phyloP scores from a whole-genome alignment of 2,888 invertebrate genomes.

The Hybos culiciformis region DNA sequence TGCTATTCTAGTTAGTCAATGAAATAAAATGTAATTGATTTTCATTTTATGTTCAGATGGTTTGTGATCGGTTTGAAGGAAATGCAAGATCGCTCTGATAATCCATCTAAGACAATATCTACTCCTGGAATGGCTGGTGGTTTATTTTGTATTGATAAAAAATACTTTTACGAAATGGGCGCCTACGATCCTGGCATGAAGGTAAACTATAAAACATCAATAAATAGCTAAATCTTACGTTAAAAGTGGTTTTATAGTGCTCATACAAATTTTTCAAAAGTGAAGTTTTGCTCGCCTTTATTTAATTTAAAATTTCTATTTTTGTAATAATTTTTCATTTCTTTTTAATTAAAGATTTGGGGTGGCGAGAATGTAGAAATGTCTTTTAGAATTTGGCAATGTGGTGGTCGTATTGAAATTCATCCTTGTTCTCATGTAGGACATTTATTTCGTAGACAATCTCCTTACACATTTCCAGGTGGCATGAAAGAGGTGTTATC shows the following conservation, averaged over 20 bases:
- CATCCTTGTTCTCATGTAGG: conserved; percentile 89
- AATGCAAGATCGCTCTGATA: conserved; percentile 49
- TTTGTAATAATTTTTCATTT: not conserved
- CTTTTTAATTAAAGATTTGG: too few relatives aligned
- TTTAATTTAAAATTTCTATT: not conserved
- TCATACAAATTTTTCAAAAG: not conserved
- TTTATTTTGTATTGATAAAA: conserved; percentile 65
- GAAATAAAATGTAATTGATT: too few relatives aligned
- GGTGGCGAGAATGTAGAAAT: conserved; percentile 97
- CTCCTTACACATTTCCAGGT: conserved; percentile 91
- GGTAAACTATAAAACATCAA: conserved; percentile 14
- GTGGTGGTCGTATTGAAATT: conserved; percentile 81
- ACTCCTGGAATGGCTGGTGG: conserved; percentile 93
- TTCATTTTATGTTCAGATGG: conserved; percentile 8
- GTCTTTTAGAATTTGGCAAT: conserved; percentile 93
- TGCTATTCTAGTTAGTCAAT: not conserved
- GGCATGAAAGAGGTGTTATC: conserved; percentile 69
- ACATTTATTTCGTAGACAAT: conserved; percentile 81
- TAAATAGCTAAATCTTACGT: not conserved
- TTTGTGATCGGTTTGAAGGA: conserved; percentile 40
- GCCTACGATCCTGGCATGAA: conserved; percentile 87
- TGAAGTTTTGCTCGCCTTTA: not conserved
- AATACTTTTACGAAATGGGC: conserved; percentile 78
- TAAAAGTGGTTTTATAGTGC: not conserved
- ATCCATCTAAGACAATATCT: conserved; percentile 59